Base-by-base conservation (phyloP, 2,888 invertebrate genomes). In the Drosophila gaucha region DNA sequence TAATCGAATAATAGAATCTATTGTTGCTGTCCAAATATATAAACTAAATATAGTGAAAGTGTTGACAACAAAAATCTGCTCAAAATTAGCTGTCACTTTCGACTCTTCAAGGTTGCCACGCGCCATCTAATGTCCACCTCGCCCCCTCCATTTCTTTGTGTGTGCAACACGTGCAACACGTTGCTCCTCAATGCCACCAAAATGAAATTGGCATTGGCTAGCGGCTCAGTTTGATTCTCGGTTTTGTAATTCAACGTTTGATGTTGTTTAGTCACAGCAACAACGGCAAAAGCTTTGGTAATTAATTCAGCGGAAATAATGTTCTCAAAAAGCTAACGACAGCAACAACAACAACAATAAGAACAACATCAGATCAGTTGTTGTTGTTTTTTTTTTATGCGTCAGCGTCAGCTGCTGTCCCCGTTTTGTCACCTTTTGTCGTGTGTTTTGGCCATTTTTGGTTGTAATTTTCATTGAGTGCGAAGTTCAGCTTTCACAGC, bases 291-390 rank as follows among this genome's bases (percentile, higher is more conserved):
- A 20, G 72, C 60, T 60, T 57, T 58, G 60, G 41, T 70, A 80
- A 80, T 80, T 73, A 80, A 83, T 83, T 80, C 78, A 71, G 59
- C 83, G 80, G 80, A 83, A 80, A 78, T 77, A 79, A 63, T 77
- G 51, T 65, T 60, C 65, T 68, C 39, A 58, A 52, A 52, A 66
- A 44, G 59, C 47, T 22, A 59, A 36, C 41, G 22, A 38, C 66
- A 51, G 20, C 49, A 43, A 20, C 67, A 62, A 57, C 55, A 62
- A 54, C 49, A 59, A 35, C 57, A 46, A 36, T 36, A 26, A 33
- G 22, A 33, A 22, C 57, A 51, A 12, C 18, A 26, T 33, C 6
- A 24, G 12, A 16, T 47, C 49, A 38, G 10, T 16, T 54, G 6
- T 18, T 38, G 35, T 28, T 44, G 35, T n/a, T 62, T 46, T 24